A percentile compares a stretch with the other conserved stretches of the same genome.
phyloP scores from a whole-genome alignment of 2,797 vertebrate species.

The Furcifer pardalis region DNA sequence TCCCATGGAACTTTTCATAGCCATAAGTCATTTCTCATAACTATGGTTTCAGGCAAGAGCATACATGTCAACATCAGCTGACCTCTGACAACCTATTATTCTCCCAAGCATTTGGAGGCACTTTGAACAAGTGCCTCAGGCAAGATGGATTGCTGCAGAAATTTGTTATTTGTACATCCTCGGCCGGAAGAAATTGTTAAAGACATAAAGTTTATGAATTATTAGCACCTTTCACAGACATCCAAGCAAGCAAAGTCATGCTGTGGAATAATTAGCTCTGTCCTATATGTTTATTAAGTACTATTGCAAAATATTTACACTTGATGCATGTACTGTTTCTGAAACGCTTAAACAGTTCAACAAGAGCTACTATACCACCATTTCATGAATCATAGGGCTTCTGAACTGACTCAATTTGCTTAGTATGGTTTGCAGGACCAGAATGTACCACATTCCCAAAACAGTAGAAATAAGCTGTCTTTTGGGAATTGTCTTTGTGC shows the following conservation, averaged over 20 bases:
- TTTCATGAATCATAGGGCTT: not conserved
- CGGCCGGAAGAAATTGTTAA: not conserved
- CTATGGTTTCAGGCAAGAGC: not conserved
- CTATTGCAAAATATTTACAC: not conserved
- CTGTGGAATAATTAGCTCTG: not conserved
- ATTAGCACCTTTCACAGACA: not conserved
- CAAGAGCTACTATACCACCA: not conserved
- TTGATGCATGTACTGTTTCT: not conserved
- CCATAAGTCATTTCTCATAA: not conserved
- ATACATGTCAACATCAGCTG: slow-evolving; percentile 16
- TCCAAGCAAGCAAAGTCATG: not conserved
- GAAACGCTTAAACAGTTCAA: not conserved
- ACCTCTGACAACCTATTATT: slow-evolving; percentile 22
- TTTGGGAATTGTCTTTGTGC: not conserved
- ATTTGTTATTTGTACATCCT: slow-evolving; percentile 18
- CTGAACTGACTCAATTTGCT: not conserved
- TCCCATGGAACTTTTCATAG: not conserved
- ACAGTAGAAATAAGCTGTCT: not conserved
- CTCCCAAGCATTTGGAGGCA: slow-evolving; percentile 8
- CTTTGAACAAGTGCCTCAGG: slow-evolving; percentile 11
- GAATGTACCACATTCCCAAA: not conserved
- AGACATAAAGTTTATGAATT: not conserved
- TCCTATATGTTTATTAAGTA: not conserved
- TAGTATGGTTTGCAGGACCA: no score
- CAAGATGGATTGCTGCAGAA: not conserved